Percentiles rank a stretch among this genome's conserved stretches.
Evolutionary conservation across 2,113 vertebrate genomes (phyloP).

Genomic region (Porphyrio hochstetteri): DNA sequence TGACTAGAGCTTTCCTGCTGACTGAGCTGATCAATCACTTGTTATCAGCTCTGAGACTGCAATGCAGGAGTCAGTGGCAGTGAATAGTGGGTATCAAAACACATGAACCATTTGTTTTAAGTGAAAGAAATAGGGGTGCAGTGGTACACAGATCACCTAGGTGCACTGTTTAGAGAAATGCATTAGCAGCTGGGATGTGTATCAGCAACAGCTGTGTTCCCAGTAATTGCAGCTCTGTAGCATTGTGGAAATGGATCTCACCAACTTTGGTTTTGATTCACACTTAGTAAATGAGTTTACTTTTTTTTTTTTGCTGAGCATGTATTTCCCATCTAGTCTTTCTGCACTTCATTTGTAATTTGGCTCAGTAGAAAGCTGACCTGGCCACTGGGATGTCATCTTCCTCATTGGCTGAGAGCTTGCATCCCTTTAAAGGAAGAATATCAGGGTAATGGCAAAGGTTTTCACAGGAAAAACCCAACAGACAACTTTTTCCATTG

Average conservation of each 20-base stretch:
- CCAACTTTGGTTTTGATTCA: background rate
- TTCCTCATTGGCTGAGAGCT: background rate
- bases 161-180: background rate
- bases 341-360: background rate
- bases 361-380: background rate
- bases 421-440: background rate
- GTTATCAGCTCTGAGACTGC: background rate
- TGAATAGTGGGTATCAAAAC: background rate
- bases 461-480: background rate
- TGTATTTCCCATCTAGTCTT: background rate
- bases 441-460: background rate
- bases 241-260: background rate
- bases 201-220: background rate
- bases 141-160: background rate
- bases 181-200: background rate
- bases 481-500: background rate
- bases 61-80: background rate
- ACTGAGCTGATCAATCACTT: background rate
- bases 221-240: background rate
- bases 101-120: background rate
- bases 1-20: background rate
- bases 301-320: background rate
- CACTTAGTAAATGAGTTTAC: background rate
- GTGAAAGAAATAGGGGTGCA: background rate
- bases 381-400: background rate